Evolutionary conservation across 1,140 invertebrate genomes (phyloP).

Genomic region (Ips typographus): DNA sequence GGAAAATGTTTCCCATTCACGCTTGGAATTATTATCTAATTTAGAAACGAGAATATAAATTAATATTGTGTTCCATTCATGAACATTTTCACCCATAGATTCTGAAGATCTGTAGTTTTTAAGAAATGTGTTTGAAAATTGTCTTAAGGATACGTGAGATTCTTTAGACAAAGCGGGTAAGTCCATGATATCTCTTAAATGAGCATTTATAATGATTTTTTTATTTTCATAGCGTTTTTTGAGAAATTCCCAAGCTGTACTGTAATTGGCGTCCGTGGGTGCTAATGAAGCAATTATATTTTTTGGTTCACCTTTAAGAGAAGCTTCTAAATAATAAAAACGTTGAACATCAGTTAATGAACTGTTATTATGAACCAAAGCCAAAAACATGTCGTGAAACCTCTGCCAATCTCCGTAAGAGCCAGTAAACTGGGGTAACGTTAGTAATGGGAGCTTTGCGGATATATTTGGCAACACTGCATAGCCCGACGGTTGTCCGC

Average conservation of each 20-base stretch:
- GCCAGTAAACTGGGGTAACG: conserved; percentile 43
- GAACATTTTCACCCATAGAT: background rate
- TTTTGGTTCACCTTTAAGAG: conserved; percentile 37
- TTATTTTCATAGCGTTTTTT: conserved; percentile 28
- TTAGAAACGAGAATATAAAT: background rate
- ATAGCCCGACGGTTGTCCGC: too few relatives aligned
- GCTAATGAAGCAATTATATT: conserved; percentile 29
- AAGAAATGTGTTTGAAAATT: conserved; percentile 17
- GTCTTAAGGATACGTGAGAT: conserved; percentile 12
- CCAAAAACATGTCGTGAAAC: conserved; percentile 45
- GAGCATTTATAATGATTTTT: conserved; percentile 24
- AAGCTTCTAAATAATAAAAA: conserved; percentile 41
- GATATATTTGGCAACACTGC: background rate
- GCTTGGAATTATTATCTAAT: too few relatives aligned
- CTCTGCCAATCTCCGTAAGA: conserved; percentile 43
- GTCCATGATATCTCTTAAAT: conserved; percentile 16
- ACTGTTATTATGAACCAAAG: conserved; percentile 43
- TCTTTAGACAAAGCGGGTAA: conserved; percentile 8
- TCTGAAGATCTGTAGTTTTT: conserved; percentile 14
- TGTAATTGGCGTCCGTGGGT: conserved; percentile 20
- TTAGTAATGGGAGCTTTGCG: conserved; percentile 7
- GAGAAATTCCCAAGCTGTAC: conserved; percentile 19
- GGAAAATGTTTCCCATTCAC: background rate
- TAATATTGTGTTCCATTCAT: background rate
- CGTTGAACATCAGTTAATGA: conserved; percentile 41